phyloP scores from a whole-genome alignment of 2,888 invertebrate species.

The Endotricha flammealis region DNA sequence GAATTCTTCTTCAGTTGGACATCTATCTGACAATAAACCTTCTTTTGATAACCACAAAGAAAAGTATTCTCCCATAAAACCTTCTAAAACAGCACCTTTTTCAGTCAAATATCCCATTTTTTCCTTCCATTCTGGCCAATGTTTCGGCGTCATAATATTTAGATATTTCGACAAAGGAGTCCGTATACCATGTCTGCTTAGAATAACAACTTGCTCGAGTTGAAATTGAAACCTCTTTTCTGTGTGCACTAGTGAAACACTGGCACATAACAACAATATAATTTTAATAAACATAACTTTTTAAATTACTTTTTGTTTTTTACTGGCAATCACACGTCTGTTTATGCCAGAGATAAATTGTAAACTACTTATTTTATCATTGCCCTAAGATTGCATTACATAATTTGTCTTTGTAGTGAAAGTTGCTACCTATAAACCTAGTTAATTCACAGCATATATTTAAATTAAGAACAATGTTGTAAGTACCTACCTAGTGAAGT shows the following conservation, averaged over 20 bases:
- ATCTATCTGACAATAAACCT: conserved; percentile 30
- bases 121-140: conserved; percentile 43
- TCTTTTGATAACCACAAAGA: conserved; percentile 42
- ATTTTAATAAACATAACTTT: conserved; percentile 2
- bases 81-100: conserved; percentile 52
- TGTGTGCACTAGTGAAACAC: neutral
- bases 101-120: conserved; percentile 41
- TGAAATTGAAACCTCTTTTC: conserved; percentile 15
- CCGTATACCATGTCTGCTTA: conserved; percentile 55
- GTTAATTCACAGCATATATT: too few species aligned
- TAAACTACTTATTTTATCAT: too few species aligned
- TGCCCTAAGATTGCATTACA: too few species aligned
- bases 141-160: conserved; percentile 32
- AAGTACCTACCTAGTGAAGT: too few species aligned
- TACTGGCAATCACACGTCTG: too few species aligned
- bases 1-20: conserved; percentile 45
- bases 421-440: too few species aligned
- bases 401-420: too few species aligned
- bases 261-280: conserved; percentile 1
- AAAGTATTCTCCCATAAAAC: conserved; percentile 50
- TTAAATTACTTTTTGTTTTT: neutral
- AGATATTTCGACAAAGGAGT: conserved; percentile 42
- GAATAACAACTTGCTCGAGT: conserved; percentile 44
- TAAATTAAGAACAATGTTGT: too few species aligned
- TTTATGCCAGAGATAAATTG: too few species aligned